Evolutionary conservation across 2,888 invertebrate genomes (phyloP).

Genomic region (Rhamphomyia laevipes): DNA sequence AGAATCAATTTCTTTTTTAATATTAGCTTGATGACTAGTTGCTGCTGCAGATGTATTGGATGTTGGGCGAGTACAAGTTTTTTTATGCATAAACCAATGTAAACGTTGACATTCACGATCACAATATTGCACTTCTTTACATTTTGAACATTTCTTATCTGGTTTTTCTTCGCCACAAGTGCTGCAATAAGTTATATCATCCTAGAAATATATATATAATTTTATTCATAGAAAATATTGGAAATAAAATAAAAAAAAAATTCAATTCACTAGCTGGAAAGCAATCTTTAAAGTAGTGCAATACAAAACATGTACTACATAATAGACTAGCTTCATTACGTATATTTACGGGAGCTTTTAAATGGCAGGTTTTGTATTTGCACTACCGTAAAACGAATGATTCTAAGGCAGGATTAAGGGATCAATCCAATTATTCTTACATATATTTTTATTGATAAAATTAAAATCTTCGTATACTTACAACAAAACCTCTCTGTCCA

Average conservation of each 20-base stretch:
- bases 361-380: too few relatives aligned
- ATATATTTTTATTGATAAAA: background rate
- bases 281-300: too few relatives aligned
- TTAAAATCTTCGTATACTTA: too few relatives aligned
- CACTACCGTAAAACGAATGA: too few relatives aligned
- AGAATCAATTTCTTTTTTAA: slow-evolving; percentile 32
- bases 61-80: slow-evolving; percentile 59
- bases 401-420: too few relatives aligned
- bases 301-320: too few relatives aligned
- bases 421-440: background rate
- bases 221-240: too few relatives aligned
- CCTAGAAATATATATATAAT: slow-evolving; percentile 20
- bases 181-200: slow-evolving; percentile 57
- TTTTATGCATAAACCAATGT: slow-evolving; percentile 87
- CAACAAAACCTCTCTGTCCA: slow-evolving; percentile 71
- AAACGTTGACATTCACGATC: slow-evolving; percentile 87
- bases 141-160: slow-evolving; percentile 87
- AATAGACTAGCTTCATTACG: too few relatives aligned
- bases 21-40: slow-evolving; percentile 17
- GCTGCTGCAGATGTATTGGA: slow-evolving; percentile 32
- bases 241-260: too few relatives aligned
- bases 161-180: slow-evolving; percentile 85
- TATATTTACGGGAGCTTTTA: too few relatives aligned
- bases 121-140: slow-evolving; percentile 89
- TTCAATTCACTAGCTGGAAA: too few relatives aligned